These are phyloP conservation scores for Plebejus melissa DNA, from an alignment of 2,888 invertebrate species.

Conservation along the genomic window DNA sequence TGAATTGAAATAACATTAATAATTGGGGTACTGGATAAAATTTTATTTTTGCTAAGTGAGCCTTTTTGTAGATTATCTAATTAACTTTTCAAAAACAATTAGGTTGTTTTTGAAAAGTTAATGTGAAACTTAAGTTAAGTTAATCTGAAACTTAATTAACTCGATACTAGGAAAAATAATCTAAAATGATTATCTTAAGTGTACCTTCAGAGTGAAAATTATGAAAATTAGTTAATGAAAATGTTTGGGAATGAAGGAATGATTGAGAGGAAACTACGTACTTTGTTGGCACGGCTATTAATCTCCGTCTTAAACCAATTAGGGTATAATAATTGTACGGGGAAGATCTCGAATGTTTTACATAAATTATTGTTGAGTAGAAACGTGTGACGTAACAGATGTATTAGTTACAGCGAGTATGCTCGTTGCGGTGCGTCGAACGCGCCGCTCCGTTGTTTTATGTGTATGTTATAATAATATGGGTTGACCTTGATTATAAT, in stretches of 20 bases:
- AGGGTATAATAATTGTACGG: conserved; percentile 47
- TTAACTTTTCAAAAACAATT: neutral
- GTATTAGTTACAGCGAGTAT: neutral
- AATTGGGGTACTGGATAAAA: too few relatives aligned
- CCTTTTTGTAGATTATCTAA: neutral
- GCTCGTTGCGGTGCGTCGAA: too few relatives aligned
- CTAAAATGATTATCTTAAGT: neutral
- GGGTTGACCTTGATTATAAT: neutral
- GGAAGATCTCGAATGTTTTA: conserved; percentile 41
- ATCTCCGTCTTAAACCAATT: conserved; percentile 52
- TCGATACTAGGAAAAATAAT: neutral
- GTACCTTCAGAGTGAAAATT: conserved; percentile 34
- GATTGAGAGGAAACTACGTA: conserved; percentile 46
- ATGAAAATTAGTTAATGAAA: too few relatives aligned
- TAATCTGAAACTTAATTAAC: neutral
- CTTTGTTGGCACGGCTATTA: conserved; percentile 40
- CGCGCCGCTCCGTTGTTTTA: too few relatives aligned
- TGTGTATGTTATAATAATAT: too few relatives aligned
- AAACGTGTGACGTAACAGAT: neutral
- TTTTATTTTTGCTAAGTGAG: neutral
- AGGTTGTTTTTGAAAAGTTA: too few relatives aligned
- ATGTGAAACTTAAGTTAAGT: too few relatives aligned
- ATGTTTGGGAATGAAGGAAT: conserved; percentile 50
- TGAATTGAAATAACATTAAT: too few relatives aligned
- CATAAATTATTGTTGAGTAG: conserved; percentile 20